A percentile compares a stretch with the other conserved stretches of the same genome.
Conservation (phyloP, 2,797 vertebrate species). For the Periophthalmus magnuspinnatus region DNA sequence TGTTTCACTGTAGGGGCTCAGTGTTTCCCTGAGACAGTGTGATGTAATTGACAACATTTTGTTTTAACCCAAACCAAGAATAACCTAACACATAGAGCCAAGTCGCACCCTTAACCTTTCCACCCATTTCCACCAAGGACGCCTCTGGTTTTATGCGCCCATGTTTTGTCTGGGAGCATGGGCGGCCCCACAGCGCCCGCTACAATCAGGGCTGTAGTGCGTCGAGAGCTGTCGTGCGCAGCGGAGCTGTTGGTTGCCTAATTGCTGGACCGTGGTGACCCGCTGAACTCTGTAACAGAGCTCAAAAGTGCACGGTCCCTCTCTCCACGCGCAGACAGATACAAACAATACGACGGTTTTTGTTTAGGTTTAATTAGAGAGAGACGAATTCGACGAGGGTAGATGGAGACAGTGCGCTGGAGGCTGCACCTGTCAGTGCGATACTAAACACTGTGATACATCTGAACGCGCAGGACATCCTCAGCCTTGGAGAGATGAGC, state of each 20-base stretch:
- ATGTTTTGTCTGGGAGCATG: slow-evolving; percentile 26
- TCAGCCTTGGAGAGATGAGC: slow-evolving; percentile 37
- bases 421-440: slow-evolving; percentile 64
- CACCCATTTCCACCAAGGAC: slow-evolving; percentile 8
- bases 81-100: not conserved
- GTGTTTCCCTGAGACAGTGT: slow-evolving; percentile 2
- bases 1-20: too few relatives aligned
- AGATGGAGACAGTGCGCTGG: slow-evolving; percentile 34
- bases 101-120: slow-evolving; percentile 5
- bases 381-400: slow-evolving; percentile 12
- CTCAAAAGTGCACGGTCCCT: slow-evolving; percentile 33
- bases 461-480: slow-evolving; percentile 33
- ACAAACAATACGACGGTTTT: slow-evolving; percentile 29
- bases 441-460: slow-evolving; percentile 54
- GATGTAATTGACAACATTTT: slow-evolving; percentile 11
- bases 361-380: not conserved
- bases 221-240: slow-evolving; percentile 56
- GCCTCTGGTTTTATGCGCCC: slow-evolving; percentile 18
- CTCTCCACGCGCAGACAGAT: not conserved
- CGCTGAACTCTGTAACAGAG: slow-evolving; percentile 63
- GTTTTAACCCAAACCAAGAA: slow-evolving; percentile 27
- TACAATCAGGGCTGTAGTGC: slow-evolving; percentile 11
- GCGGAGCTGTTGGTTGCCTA: slow-evolving; percentile 51
- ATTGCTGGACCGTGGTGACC: slow-evolving; percentile 64
- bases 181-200: slow-evolving; percentile 21